Evolutionary conservation across 2,888 invertebrate species (phyloP).

Genomic region (Dolichomitus sp.): DNA sequence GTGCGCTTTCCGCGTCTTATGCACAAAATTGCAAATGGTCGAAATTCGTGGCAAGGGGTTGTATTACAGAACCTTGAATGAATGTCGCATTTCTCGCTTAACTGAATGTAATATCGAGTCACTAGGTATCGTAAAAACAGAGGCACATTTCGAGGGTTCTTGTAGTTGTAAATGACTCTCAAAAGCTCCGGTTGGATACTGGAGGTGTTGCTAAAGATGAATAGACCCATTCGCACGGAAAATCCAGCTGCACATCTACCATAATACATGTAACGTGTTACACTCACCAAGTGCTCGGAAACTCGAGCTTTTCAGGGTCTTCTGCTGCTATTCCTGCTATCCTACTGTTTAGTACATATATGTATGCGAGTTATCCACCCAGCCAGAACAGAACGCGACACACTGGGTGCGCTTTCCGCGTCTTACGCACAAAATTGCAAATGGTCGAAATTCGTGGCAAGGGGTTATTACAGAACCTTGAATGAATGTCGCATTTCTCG

Average conservation of each 20-base stretch:
- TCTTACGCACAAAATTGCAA: slow-evolving; percentile 30
- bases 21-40: neutral
- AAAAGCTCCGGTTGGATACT: slow-evolving; percentile 18
- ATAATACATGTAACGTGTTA: neutral
- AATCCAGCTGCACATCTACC: no score
- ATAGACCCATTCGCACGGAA: slow-evolving; percentile 2
- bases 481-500: neutral
- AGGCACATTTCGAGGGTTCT: neutral
- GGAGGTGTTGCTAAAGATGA: slow-evolving; percentile 32
- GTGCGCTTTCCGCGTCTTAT: no score
- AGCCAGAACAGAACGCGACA: slow-evolving; percentile 9
- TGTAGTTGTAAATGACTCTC: slow-evolving; percentile 11
- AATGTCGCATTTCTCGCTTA: neutral
- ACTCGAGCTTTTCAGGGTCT: slow-evolving; percentile 64
- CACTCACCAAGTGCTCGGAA: slow-evolving; percentile 18
- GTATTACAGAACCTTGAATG: neutral
- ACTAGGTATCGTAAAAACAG: neutral
- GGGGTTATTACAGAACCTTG: neutral
- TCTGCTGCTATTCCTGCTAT: neutral
- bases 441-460: neutral
- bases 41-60: neutral
- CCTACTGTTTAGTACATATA: neutral
- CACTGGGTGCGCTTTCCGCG: slow-evolving; percentile 41
- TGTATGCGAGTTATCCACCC: slow-evolving; percentile 15
- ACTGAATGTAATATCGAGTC: neutral